Evolutionary conservation across 2,797 vertebrate genomes (phyloP), one percentile per base, ranked within the genome.

Genomic region (Darevskia nairensis): DNA sequence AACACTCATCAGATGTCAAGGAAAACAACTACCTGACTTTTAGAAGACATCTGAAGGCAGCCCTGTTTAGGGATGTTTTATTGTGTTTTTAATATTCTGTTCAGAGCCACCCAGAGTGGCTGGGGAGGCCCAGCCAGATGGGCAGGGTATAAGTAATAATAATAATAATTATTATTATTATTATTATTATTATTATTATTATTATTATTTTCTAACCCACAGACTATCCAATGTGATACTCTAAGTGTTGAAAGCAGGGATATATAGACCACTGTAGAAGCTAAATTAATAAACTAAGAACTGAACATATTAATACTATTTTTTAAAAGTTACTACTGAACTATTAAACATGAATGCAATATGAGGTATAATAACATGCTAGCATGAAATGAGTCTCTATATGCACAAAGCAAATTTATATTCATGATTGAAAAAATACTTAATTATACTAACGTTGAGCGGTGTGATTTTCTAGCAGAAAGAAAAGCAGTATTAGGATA

Each of bases 401-500:
- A 69, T 76, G 86, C 32, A 69, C 44, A 44, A 76, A 82, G 84
- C 61, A 89, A 89, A 41, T 76, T 85, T 88, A 64, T 39, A 23
- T 68, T 23, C 92, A 74, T 78, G 71, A 82, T 2, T 88, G 69
- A 91, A 92, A 7, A n/a, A 88, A 84, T 66, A 91, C 32, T 94
- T 92, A 3, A 6, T 93, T 92, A 61, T 90, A 90, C 87, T 61
- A 80, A 93, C 91, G 88, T 74, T n/a, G 29, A 89, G 61, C 89
- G 66, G 66, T 80, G 25, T 85, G 83, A 93, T 85, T 90, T 88
- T 55, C 82, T 88, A 90, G 86, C 32, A 80, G 29, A 85, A 39
- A 90, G 46, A 93, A 77, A 93, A 91, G 88, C 15, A 85, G 13
- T 39, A 86, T 72, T 93, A 82, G 93, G 75, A 19, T 90, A 86